phyloP scores from a whole-genome alignment of 2,113 vertebrate species.

The Vimba vimba region DNA sequence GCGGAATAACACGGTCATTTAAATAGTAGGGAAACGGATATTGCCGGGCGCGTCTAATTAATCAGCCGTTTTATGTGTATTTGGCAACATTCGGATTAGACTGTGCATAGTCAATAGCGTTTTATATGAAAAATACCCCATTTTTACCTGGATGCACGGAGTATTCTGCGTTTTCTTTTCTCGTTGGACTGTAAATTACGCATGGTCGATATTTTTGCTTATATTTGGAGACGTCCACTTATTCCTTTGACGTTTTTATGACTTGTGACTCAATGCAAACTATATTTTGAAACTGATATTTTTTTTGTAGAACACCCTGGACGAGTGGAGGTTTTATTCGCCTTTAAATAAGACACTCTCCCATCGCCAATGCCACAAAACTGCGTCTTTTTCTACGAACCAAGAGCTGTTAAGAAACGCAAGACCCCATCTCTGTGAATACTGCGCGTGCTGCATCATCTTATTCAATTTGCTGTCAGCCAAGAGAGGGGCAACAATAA shows the following conservation, averaged over 20 bases:
- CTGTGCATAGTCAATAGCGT: constrained; percentile 5
- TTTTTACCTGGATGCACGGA: constrained; percentile 20
- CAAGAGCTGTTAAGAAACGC: constrained; percentile 33
- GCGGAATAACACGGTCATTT: constrained; percentile 45
- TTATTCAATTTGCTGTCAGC: constrained; percentile 8
- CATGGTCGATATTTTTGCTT: constrained; percentile 15
- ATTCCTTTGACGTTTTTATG: constrained; percentile 17
- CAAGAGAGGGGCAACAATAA: constrained; percentile 7
- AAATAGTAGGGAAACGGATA: constrained; percentile 19
- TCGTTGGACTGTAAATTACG: constrained; percentile 3
- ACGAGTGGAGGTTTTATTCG: not conserved
- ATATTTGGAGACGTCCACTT: not conserved
- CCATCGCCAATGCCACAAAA: constrained; percentile 24
- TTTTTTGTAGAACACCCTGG: constrained; percentile 5
- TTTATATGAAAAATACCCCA: not conserved
- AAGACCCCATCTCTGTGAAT: constrained; percentile 30
- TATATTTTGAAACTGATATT: constrained; percentile 24
- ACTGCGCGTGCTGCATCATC: constrained; percentile 30
- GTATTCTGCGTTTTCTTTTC: constrained; percentile 15
- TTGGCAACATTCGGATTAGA: constrained; percentile 23
- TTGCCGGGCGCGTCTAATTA: constrained; percentile 24
- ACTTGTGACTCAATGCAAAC: constrained; percentile 12
- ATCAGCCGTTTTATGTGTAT: constrained; percentile 14
- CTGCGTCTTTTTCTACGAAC: constrained; percentile 41
- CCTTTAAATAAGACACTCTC: not conserved